Evolutionary conservation across 2,797 vertebrate species (phyloP).

Genomic region (Enteromius mattozi): DNA sequence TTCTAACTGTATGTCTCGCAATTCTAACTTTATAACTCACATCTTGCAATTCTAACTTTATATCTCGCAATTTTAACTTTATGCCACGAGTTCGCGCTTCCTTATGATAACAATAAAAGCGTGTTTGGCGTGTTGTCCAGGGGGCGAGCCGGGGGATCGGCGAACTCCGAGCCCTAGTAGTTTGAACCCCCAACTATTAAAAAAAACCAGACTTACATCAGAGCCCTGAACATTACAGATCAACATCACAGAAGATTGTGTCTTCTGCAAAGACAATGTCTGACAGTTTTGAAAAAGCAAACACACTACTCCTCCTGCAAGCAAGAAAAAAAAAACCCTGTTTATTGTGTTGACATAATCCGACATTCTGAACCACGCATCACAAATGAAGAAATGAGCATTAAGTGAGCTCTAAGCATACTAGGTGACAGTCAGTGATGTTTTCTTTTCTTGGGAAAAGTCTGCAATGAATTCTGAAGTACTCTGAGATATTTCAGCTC

Average conservation of each 20-base stretch:
- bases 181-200: too few relatives aligned
- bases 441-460: not conserved
- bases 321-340: not conserved
- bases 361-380: not conserved
- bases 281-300: not conserved
- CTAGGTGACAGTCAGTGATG: not conserved
- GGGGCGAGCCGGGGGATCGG: too few relatives aligned
- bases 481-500: not conserved
- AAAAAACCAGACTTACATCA: not conserved
- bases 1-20: too few relatives aligned
- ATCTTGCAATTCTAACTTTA: too few relatives aligned
- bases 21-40: too few relatives aligned
- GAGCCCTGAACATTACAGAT: not conserved
- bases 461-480: not conserved
- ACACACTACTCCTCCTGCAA: not conserved
- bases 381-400: not conserved
- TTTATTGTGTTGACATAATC: not conserved
- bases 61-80: too few relatives aligned
- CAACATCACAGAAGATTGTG: too few relatives aligned
- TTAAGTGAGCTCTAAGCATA: not conserved
- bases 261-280: not conserved
- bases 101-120: too few relatives aligned
- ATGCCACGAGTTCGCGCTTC: too few relatives aligned
- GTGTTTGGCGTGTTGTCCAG: too few relatives aligned
- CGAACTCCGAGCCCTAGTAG: too few relatives aligned